Conservation (phyloP, 2,888 invertebrate species). For the Ptilodon capucinus region DNA sequence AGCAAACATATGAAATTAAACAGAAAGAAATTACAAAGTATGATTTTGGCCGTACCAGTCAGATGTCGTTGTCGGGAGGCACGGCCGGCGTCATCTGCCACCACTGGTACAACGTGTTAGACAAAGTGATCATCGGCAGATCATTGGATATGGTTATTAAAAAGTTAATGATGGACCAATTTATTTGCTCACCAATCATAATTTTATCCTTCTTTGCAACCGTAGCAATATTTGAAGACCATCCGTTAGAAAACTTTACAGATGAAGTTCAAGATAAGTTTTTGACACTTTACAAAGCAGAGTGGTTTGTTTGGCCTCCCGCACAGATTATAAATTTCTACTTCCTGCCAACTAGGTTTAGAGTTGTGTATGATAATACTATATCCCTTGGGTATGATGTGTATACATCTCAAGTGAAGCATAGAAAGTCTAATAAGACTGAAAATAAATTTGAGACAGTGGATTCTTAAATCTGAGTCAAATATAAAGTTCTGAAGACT, state of each 20-base stretch:
- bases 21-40: constrained; percentile 79
- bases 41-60: constrained; percentile 84
- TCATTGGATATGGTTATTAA: constrained; percentile 85
- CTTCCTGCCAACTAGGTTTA: constrained; percentile 89
- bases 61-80: constrained; percentile 91
- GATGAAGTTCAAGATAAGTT: constrained; percentile 89
- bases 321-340: constrained; percentile 97
- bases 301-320: constrained; percentile 96
- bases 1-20: constrained; percentile 90
- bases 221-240: constrained; percentile 87
- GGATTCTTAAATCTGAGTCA: neutral
- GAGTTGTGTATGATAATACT: constrained; percentile 93
- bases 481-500: neutral
- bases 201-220: constrained; percentile 90
- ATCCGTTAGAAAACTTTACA: constrained; percentile 83
- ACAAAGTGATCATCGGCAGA: constrained; percentile 87
- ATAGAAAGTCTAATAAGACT: constrained; percentile 58
- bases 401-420: constrained; percentile 91
- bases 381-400: constrained; percentile 94
- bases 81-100: constrained; percentile 92
- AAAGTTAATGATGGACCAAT: constrained; percentile 92
- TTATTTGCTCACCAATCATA: constrained; percentile 91
- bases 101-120: constrained; percentile 92
- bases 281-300: constrained; percentile 90
- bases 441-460: neutral